Evolutionary conservation across 2,797 vertebrate genomes (phyloP).

Genomic region (Sitta carolinensis): DNA sequence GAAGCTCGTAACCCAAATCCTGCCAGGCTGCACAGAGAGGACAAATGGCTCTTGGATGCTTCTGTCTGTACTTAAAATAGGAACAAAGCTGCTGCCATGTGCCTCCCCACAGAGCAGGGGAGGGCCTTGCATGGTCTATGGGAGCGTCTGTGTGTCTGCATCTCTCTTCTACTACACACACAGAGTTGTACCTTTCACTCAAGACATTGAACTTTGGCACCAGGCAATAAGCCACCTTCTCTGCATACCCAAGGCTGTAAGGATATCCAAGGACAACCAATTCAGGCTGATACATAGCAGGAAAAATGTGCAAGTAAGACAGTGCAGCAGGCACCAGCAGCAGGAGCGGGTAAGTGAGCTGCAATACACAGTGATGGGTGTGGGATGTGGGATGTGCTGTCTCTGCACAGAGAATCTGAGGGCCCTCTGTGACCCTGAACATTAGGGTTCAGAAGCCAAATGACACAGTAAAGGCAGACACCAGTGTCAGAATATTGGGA

Average conservation of each 20-base stretch:
- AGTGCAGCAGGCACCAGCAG: not conserved
- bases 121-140: fast-evolving
- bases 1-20: slow-evolving; percentile 2
- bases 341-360: not conserved
- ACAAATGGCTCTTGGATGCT: not conserved
- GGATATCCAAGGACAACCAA: not conserved
- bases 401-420: not conserved
- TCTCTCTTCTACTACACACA: not conserved
- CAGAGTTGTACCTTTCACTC: not conserved
- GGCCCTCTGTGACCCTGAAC: not conserved
- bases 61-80: not conserved
- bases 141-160: not conserved
- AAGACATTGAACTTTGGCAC: not conserved
- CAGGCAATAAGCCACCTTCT: not conserved
- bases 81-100: not conserved
- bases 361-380: not conserved
- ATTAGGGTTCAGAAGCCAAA: not conserved
- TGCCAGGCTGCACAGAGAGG: not conserved
- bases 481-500: not conserved
- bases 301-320: not conserved
- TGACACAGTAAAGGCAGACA: not conserved
- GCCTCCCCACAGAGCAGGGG: not conserved
- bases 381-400: not conserved
- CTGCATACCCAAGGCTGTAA: not conserved
- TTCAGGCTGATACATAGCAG: fast-evolving